Conservation (phyloP, 2,113 vertebrate genomes). For the Rhinolophus ferrumequinum region DNA sequence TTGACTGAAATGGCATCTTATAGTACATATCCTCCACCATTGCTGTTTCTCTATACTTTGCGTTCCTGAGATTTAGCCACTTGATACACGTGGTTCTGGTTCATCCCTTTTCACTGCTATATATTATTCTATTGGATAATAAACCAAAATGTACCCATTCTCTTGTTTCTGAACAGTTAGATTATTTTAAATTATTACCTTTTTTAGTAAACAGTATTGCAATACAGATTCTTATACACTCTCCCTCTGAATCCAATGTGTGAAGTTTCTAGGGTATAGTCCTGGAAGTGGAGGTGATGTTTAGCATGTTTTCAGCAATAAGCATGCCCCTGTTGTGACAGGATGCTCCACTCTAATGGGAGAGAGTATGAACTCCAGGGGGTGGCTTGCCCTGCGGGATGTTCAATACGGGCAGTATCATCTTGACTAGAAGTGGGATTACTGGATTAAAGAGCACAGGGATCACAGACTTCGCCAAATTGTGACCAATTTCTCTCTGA, state of each 20-base stretch:
- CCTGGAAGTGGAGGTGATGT: background rate
- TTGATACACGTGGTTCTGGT: background rate
- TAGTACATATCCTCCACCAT: background rate
- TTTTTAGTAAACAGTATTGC: background rate
- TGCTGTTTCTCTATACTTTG: background rate
- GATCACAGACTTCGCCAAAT: background rate
- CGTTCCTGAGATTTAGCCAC: background rate
- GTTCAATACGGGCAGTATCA: background rate
- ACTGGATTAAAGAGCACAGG: background rate
- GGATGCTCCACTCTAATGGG: background rate
- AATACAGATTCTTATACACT: background rate
- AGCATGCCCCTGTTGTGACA: no score
- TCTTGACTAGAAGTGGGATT: background rate
- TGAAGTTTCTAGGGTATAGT: background rate
- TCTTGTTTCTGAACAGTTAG: background rate
- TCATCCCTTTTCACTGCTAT: background rate
- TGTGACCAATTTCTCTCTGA: background rate
- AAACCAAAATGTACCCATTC: background rate
- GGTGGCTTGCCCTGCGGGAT: background rate
- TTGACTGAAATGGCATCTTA: background rate
- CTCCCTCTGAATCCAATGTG: background rate
- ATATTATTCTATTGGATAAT: background rate
- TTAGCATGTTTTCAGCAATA: background rate
- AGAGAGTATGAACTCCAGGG: background rate
- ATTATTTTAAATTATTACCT: background rate